Evolutionary conservation across 1,140 invertebrate species (phyloP).

Genomic region (Drosophila parabipectinata): DNA sequence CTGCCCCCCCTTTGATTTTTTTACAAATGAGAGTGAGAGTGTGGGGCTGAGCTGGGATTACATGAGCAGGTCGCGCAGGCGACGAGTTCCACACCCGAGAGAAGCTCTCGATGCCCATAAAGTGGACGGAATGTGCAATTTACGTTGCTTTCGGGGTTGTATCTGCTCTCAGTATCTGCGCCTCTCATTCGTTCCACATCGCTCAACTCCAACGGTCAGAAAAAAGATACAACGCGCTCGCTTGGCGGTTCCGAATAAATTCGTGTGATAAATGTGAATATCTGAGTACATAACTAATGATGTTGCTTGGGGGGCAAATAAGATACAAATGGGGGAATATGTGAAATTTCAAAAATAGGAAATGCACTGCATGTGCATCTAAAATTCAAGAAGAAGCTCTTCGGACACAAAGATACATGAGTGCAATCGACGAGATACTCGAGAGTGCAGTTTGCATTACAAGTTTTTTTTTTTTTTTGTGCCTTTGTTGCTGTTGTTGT

Average conservation of each 20-base stretch:
- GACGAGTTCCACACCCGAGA: conserved; percentile 11
- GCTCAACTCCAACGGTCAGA: conserved; percentile 32
- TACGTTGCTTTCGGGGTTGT: conserved; percentile 16
- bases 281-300: conserved; percentile 21
- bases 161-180: conserved; percentile 23
- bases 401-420: conserved; percentile 1
- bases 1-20: conserved; percentile 9
- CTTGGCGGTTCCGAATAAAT: conserved; percentile 14
- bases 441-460: conserved; percentile 60
- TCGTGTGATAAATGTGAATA: conserved; percentile 49
- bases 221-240: conserved; percentile 14
- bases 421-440: background rate
- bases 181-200: conserved; percentile 29
- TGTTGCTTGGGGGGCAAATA: conserved; percentile 17
- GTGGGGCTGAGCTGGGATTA: conserved; percentile 10
- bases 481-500: conserved; percentile 13
- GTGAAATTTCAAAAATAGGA: conserved; percentile 16
- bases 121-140: conserved; percentile 61
- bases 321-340: conserved; percentile 24
- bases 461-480: conserved; percentile 32
- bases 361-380: conserved; percentile 22
- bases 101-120: conserved; percentile 64
- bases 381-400: background rate
- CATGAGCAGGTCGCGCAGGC: conserved; percentile 42
- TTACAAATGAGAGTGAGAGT: conserved; percentile 70